Percentiles rank a stretch among this genome's conserved stretches.
These are phyloP conservation scores for Uloborus diversus DNA, from an alignment of 1,140 invertebrate genomes.

Conservation along the genomic window DNA sequence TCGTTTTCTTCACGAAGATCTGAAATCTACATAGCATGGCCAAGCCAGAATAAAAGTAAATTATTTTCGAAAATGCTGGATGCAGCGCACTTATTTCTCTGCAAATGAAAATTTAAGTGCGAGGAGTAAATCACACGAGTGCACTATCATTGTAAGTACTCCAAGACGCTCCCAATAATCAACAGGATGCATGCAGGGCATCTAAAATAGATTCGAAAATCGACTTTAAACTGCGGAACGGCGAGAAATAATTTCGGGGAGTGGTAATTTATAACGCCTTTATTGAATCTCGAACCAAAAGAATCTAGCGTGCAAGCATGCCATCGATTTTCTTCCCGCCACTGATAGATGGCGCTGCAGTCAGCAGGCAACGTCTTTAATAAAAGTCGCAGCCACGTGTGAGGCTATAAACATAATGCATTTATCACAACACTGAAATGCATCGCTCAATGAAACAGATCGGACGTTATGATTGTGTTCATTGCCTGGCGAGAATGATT, in stretches of 20 bases:
- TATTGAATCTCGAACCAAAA: slow-evolving; percentile 19
- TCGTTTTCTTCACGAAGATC: no score
- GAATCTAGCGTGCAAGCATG: not conserved
- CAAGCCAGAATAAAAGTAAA: no score
- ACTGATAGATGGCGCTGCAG: slow-evolving; percentile 16
- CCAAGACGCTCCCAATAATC: no score
- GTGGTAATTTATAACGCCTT: slow-evolving; percentile 37
- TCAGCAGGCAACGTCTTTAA: not conserved
- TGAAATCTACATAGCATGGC: no score
- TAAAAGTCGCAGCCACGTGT: not conserved
- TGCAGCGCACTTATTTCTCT: no score
- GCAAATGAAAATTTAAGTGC: no score
- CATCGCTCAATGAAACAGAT: slow-evolving; percentile 6
- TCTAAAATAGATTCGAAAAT: not conserved
- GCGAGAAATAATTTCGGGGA: slow-evolving; percentile 19
- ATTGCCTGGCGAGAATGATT: not conserved
- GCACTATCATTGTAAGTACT: no score
- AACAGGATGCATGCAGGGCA: not conserved
- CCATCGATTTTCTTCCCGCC: not conserved
- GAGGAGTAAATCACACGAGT: no score
- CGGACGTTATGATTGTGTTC: slow-evolving; percentile 4
- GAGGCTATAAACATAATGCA: not conserved
- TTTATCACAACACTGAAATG: not conserved
- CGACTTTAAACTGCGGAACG: slow-evolving; percentile 9
- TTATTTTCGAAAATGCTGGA: no score